Evolutionary conservation across 2,888 invertebrate species (phyloP), one percentile per base, ranked within the genome.

Genomic region (Xestia ashworthii): DNA sequence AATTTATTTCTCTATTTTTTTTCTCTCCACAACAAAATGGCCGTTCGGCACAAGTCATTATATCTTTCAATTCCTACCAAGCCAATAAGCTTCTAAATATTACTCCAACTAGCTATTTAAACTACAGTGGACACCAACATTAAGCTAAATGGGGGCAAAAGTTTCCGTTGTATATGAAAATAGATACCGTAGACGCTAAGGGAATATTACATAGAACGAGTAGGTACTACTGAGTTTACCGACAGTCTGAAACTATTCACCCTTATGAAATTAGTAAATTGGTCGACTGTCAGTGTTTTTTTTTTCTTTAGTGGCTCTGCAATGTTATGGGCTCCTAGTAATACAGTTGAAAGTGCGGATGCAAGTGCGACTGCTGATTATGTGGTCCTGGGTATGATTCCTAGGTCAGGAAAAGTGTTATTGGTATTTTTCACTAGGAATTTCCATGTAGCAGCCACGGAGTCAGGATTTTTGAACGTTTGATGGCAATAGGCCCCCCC

Each of bases 71-170:
- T 60, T 70, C 53, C 25, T 46, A 70, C 8, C 19, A 55, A 80
- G 66, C 64, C 60, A 80, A 78, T 85, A 79, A 77, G 73, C 60
- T 62, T 48, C 80, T 81, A 72, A 74, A 75, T 71, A 55, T 22
- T 71, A 46, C 70, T 58, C 55, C n/a, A 71, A 78, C 55, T 48
- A 48, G 71, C 69, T n/a, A 70, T 72, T 78, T 78, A 76, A 78
- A 78, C 77, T 78, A 79, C 22, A 80, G 81, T 86, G 74, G 72
- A 84, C 86, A 79, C 53, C 68, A 32, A 55, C 81, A 80, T 86
- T 83, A 81, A 69, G 19, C 69, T 74, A 78, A 85, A 86, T 86
- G 83, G 64, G 50, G 53, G 71, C 69, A 78, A 81, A 85, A 85
- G 74, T 86, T 85, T 66, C 69, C 25, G 48, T 62, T 50, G 5